phyloP scores from a whole-genome alignment of 2,797 vertebrate genomes.

The Protonibea diacanthus region DNA sequence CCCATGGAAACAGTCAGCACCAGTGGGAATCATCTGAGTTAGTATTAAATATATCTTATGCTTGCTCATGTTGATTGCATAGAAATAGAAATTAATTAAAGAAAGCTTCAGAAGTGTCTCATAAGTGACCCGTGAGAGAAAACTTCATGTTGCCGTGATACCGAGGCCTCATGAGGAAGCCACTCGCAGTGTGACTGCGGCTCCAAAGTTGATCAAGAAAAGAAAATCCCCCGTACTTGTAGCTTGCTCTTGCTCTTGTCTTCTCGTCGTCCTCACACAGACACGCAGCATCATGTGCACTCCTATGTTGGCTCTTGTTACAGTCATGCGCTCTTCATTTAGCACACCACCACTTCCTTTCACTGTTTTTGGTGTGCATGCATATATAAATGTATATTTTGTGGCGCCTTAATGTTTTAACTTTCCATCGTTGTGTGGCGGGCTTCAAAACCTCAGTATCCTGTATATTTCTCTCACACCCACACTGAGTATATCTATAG shows the following conservation, averaged over 20 bases:
- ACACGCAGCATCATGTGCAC: slow-evolving; percentile 50
- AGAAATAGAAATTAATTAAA: slow-evolving; percentile 32
- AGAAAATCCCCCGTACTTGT: slow-evolving; percentile 54
- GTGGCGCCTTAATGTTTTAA: slow-evolving; percentile 22
- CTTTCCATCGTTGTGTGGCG: slow-evolving; percentile 54
- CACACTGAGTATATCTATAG: not conserved
- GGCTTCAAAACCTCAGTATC: slow-evolving; percentile 49
- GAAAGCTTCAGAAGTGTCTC: slow-evolving; percentile 15
- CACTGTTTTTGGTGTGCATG: slow-evolving; percentile 21
- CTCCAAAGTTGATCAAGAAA: slow-evolving; percentile 40
- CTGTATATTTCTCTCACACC: slow-evolving; percentile 36
- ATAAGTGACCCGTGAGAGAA: not conserved
- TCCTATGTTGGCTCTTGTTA: slow-evolving; percentile 21
- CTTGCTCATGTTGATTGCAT: slow-evolving; percentile 36
- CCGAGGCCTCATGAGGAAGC: slow-evolving; percentile 25
- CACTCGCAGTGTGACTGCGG: slow-evolving; percentile 19
- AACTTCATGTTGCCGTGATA: not conserved
- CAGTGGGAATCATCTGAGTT: slow-evolving; percentile 51
- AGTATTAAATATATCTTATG: slow-evolving; percentile 53
- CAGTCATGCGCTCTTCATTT: slow-evolving; percentile 66
- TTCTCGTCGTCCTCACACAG: slow-evolving; percentile 9
- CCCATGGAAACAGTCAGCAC: slow-evolving; percentile 55
- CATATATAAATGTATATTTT: slow-evolving; percentile 32
- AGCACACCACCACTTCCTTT: slow-evolving; percentile 71
- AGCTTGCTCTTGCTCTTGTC: slow-evolving; percentile 18